Conservation (phyloP, 1,140 invertebrate species). For the Hycleus cichorii region DNA sequence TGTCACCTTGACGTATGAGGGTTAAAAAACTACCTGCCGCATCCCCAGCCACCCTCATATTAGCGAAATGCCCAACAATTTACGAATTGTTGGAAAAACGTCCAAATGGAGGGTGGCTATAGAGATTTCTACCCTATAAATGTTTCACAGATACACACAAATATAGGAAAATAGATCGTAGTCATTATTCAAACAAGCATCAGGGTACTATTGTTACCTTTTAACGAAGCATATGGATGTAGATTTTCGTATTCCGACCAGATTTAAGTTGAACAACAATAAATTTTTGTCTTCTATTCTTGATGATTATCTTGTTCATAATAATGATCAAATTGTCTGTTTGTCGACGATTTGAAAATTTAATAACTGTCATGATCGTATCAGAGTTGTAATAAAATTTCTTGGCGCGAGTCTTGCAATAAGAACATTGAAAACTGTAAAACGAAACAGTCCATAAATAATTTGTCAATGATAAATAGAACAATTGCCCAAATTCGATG, state of each 20-base stretch:
- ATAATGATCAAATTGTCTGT: too few species aligned
- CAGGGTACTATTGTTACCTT: slow-evolving; percentile 4
- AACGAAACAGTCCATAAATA: slow-evolving; percentile 23
- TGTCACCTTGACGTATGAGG: slow-evolving; percentile 12
- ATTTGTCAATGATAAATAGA: slow-evolving; percentile 5
- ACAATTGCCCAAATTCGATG: neutral
- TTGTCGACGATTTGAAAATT: slow-evolving; percentile 13
- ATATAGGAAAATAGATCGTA: neutral
- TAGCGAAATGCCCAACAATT: slow-evolving; percentile 9
- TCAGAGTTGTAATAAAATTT: slow-evolving; percentile 19
- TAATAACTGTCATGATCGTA: slow-evolving; percentile 12
- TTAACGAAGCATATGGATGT: slow-evolving; percentile 14
- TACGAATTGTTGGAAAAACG: neutral
- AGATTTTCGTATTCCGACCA: neutral
- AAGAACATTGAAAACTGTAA: slow-evolving; percentile 15
- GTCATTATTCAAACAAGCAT: slow-evolving; percentile 14
- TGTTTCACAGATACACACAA: too few species aligned
- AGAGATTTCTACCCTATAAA: neutral
- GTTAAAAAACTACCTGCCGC: slow-evolving; percentile 14
- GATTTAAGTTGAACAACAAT: too few species aligned
- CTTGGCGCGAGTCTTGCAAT: slow-evolving; percentile 20
- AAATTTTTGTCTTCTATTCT: too few species aligned
- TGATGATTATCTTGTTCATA: too few species aligned
- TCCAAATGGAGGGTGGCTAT: slow-evolving; percentile 8
- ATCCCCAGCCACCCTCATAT: slow-evolving; percentile 9